Conservation (phyloP, 2,888 invertebrate species). For the Coecobrya sp. region DNA sequence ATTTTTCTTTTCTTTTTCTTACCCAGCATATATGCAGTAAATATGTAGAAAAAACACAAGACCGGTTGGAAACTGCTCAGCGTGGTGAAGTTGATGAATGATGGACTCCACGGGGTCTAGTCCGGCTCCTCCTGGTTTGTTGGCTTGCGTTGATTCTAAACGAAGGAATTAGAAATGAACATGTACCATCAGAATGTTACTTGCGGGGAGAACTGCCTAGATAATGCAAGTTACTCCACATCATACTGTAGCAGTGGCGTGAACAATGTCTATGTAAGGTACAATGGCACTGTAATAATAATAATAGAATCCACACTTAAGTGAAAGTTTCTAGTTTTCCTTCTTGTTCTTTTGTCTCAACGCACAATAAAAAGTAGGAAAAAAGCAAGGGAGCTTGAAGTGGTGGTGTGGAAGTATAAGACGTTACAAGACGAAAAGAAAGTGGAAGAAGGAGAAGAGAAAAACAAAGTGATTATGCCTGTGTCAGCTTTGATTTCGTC, state of each 20-base stretch:
- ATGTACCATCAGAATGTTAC: conserved; percentile 55
- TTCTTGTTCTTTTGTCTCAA: conserved; percentile 49
- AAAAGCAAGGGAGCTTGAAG: not conserved
- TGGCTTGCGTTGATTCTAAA: conserved; percentile 8
- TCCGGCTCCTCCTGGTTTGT: conserved; percentile 48
- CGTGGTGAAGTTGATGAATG: conserved; percentile 81
- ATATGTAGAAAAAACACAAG: not conserved
- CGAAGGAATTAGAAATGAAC: conserved; percentile 69
- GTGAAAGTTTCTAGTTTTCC: conserved; percentile 39
- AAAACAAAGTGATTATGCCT: conserved; percentile 76
- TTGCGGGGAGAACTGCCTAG: not conserved
- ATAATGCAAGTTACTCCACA: not conserved
- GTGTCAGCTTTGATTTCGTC: conserved; percentile 70
- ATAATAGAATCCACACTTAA: conserved; percentile 46
- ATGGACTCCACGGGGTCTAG: conserved; percentile 73
- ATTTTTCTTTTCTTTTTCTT: not conserved
- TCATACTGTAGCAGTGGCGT: not conserved
- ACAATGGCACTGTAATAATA: conserved; percentile 36
- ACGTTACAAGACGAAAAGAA: not conserved
- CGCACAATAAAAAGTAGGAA: not conserved
- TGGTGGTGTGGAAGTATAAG: not conserved
- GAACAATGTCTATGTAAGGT: conserved; percentile 40
- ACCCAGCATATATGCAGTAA: not conserved
- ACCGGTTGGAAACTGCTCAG: conserved; percentile 54
- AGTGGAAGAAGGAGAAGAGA: conserved; percentile 11